phyloP scores from a whole-genome alignment of 2,797 vertebrate genomes.

The Vultur gryphus region DNA sequence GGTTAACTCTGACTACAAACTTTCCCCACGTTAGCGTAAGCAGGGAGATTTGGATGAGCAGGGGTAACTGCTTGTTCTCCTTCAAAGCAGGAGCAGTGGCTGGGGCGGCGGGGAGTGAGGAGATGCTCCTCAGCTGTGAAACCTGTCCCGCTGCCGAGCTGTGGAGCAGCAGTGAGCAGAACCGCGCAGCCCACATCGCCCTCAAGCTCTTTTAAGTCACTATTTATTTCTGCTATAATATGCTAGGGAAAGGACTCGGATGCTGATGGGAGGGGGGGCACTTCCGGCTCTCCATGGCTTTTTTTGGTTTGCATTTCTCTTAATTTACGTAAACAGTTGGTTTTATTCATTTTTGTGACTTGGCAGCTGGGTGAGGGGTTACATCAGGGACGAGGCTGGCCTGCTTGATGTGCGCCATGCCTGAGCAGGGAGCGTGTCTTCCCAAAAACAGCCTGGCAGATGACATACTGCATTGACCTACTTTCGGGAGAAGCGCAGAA shows the following conservation, averaged over 20 bases:
- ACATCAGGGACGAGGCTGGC: background rate
- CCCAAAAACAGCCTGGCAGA: background rate
- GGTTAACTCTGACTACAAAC: background rate
- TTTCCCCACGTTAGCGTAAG: accelerated
- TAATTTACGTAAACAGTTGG: background rate
- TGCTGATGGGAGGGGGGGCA: background rate
- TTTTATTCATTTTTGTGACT: background rate
- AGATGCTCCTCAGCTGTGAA: background rate
- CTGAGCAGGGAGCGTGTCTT: background rate
- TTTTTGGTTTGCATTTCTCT: background rate
- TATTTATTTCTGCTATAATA: background rate
- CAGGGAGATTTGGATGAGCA: background rate
- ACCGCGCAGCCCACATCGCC: accelerated
- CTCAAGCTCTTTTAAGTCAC: background rate
- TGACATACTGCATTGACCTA: slow-evolving; percentile 45
- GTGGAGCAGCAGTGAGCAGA: background rate
- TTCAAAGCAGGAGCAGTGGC: background rate
- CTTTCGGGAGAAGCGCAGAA: background rate
- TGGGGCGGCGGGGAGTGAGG: background rate
- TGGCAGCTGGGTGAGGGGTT: background rate
- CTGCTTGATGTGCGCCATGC: accelerated
- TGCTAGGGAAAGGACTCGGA: accelerated
- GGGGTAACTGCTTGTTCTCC: background rate
- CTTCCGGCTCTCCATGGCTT: background rate
- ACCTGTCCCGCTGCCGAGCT: background rate